phyloP scores from a whole-genome alignment of 2,113 vertebrate genomes.

The Maccullochella peelii region DNA sequence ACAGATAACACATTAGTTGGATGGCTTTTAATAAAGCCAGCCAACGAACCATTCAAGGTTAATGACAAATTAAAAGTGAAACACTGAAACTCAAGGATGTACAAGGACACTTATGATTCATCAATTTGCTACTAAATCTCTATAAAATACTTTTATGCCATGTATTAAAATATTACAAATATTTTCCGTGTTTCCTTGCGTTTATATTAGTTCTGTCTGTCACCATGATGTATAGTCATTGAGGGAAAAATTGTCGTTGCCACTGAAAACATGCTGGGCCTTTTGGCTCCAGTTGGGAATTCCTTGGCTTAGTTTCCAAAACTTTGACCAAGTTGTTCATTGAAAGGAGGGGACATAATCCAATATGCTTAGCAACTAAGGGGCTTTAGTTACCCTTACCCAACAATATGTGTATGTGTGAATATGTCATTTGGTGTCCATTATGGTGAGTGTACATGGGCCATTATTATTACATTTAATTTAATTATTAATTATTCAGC shows the following conservation, averaged over 20 bases:
- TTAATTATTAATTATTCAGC: too few species aligned
- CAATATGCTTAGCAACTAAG: not conserved
- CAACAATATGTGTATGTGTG: not conserved
- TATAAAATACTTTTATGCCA: not conserved
- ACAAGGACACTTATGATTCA: not conserved
- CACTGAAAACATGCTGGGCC: not conserved
- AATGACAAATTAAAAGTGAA: conserved; percentile 1
- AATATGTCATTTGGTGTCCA: not conserved
- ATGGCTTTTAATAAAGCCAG: not conserved
- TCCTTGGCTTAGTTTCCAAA: conserved; percentile 37
- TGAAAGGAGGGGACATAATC: not conserved
- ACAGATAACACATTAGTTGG: not conserved
- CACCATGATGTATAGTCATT: conserved; percentile 1
- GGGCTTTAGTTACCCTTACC: not conserved
- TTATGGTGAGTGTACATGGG: too few species aligned
- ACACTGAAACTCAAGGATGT: not conserved
- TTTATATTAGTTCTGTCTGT: not conserved
- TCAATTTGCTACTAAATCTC: not conserved
- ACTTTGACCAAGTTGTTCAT: not conserved
- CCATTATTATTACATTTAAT: too few species aligned
- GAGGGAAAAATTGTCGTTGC: not conserved
- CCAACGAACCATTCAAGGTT: not conserved
- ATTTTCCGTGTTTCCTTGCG: not conserved
- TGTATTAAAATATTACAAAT: not conserved
- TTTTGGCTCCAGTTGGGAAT: conserved; percentile 37